Percentiles rank a stretch among this genome's conserved stretches.
phyloP scores from a whole-genome alignment of 2,797 vertebrate species.

The Onychomys leucogaster region DNA sequence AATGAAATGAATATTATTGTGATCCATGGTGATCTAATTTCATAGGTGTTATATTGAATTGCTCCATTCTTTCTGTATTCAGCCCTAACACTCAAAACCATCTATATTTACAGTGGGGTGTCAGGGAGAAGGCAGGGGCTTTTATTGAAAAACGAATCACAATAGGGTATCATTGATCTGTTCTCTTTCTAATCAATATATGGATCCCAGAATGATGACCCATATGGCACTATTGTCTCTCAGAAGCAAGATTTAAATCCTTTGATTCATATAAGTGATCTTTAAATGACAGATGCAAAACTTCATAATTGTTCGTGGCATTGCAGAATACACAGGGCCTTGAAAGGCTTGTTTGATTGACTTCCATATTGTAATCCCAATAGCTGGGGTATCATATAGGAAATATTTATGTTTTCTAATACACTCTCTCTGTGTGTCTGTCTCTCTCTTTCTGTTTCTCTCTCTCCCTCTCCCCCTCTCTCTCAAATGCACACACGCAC shows the following conservation, averaged over 20 bases:
- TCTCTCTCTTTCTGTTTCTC: too few species aligned
- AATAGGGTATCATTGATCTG: constrained; percentile 61
- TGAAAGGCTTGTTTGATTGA: constrained; percentile 41
- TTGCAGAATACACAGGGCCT: not conserved
- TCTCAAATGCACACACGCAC: not conserved
- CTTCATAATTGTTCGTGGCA: not conserved
- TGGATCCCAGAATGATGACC: constrained; percentile 68
- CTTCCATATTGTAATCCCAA: not conserved
- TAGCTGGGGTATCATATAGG: not conserved
- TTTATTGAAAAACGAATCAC: constrained; percentile 57
- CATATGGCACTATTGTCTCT: constrained; percentile 58
- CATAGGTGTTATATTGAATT: constrained; percentile 50
- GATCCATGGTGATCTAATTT: constrained; percentile 70
- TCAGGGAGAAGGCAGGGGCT: not conserved
- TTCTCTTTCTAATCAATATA: constrained; percentile 74
- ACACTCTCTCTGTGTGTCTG: too few species aligned
- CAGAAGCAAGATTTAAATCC: constrained; percentile 57
- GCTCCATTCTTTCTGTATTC: constrained; percentile 47
- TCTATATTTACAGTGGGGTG: not conserved
- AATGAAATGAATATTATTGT: constrained; percentile 60
- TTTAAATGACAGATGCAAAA: constrained; percentile 59
- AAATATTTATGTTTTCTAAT: constrained; percentile 4
- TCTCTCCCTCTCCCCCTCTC: too few species aligned
- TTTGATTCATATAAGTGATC: constrained; percentile 37
- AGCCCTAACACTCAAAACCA: not conserved